A percentile compares a stretch with the other conserved stretches of the same genome.
These are phyloP conservation scores for Metacarcinus magister DNA, from an alignment of 2,888 invertebrate species.

Conservation along the genomic window DNA sequence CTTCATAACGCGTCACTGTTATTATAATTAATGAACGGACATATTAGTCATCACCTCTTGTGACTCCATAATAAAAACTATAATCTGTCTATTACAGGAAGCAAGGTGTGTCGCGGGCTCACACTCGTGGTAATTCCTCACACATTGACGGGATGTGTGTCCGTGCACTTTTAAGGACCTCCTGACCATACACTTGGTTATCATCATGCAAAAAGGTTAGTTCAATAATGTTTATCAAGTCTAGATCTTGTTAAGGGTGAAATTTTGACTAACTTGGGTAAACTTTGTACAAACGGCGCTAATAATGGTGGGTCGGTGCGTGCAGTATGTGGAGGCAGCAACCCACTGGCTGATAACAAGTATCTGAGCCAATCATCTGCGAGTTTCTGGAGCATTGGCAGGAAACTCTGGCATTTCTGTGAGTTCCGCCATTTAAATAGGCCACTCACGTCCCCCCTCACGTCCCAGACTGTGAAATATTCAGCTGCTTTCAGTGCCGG, in stretches of 20 bases:
- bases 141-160: neutral
- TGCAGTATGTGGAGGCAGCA: neutral
- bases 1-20: neutral
- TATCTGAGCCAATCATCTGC: conserved; percentile 42
- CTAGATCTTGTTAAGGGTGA: neutral
- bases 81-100: neutral
- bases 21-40: conserved; percentile 27
- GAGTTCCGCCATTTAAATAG: conserved; percentile 35
- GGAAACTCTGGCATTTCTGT: neutral
- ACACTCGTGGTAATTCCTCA: neutral
- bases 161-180: neutral
- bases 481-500: conserved; percentile 19
- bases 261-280: neutral
- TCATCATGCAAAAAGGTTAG: neutral
- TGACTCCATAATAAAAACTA: neutral
- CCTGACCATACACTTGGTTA: neutral
- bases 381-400: conserved; percentile 20
- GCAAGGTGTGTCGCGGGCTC: neutral
- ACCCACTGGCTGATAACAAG: conserved; percentile 18
- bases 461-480: conserved; percentile 7
- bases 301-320: neutral
- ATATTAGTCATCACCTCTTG: neutral
- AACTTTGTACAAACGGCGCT: conserved; percentile 22
- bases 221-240: neutral
- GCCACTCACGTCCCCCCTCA: conserved; percentile 35